Percentiles rank a stretch among this genome's conserved stretches.
These are phyloP conservation scores for Melikaiella ostensackeni DNA, from an alignment of 2,888 invertebrate genomes.

Conservation along the genomic window DNA sequence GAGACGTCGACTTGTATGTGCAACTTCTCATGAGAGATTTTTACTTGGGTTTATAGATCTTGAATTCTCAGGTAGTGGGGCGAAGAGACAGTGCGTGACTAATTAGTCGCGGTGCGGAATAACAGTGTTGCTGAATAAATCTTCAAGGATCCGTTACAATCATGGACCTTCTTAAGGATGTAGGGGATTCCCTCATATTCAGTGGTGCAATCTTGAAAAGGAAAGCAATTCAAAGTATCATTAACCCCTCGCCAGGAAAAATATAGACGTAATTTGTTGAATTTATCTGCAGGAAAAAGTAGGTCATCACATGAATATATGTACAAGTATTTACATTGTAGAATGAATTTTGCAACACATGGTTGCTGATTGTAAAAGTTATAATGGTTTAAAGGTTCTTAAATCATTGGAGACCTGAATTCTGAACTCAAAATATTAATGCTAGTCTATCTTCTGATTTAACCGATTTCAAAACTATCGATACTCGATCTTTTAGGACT, in stretches of 20 bases:
- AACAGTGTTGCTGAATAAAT: neutral
- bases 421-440: no score
- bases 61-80: neutral
- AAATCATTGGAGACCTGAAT: no score
- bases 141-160: neutral
- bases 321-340: no score
- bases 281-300: neutral
- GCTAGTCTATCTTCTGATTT: no score
- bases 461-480: no score
- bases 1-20: neutral
- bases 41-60: neutral
- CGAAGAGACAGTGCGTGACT: neutral
- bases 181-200: no score
- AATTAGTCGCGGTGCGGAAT: conserved; percentile 1
- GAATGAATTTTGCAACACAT: neutral
- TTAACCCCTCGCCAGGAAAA: no score
- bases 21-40: conserved; percentile 2
- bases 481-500: no score
- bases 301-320: no score
- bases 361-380: no score
- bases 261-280: neutral
- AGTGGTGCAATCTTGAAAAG: neutral
- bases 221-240: no score
- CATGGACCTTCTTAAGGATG: neutral
- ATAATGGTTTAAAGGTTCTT: no score